Evolutionary conservation across 2,113 vertebrate species (phyloP), one percentile per base, ranked within the genome.

Genomic region (Alosa alosa): DNA sequence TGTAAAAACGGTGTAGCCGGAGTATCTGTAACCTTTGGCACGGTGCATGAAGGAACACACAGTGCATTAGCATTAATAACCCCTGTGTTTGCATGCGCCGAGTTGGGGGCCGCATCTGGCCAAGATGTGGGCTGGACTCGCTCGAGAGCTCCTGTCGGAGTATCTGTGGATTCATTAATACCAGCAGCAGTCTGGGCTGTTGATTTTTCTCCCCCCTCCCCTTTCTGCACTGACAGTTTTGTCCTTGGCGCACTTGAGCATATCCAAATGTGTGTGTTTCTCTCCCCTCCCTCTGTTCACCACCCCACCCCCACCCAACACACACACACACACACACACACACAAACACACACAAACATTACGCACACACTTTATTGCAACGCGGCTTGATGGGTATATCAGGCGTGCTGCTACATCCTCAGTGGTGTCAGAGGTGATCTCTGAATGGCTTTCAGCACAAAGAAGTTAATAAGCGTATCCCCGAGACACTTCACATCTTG

Each of bases 11-110:
- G 83, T 45, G 88, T 89, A 91, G 90, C 84, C 81, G n/a, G 87
- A 91, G 90, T 90, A 94, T 92, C 88, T 81, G 87, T 91, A 94
- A 92, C 92, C 92, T 92, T 93, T 91, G 89, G 91, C 86, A 88
- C 81, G 90, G 89, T 57, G 88, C 90, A 90, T 94, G 86, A 92
- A 93, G 90, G 89, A 91, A 90, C 87, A 86, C 85, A 81, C 75
- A 87, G 88, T 89, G 82, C 88, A 91, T 91, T 90, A 88, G 88
- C 84, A 88, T 91, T 89, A 25, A 89, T 86, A 86, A 88, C 81
- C 72, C 31, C 45, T 49, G 75, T 50, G 8, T 36, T 50, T 72
- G n/a, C n/a, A n/a, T n/a, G 13, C 64, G 10, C 64, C n/a, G 1
- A 2, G 64, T 31, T 13, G n/a, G 64, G 2, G 68, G 68, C 68